These are phyloP conservation scores for Cacoxenus indagator DNA, from an alignment of 2,888 invertebrate species.

Conservation along the genomic window DNA sequence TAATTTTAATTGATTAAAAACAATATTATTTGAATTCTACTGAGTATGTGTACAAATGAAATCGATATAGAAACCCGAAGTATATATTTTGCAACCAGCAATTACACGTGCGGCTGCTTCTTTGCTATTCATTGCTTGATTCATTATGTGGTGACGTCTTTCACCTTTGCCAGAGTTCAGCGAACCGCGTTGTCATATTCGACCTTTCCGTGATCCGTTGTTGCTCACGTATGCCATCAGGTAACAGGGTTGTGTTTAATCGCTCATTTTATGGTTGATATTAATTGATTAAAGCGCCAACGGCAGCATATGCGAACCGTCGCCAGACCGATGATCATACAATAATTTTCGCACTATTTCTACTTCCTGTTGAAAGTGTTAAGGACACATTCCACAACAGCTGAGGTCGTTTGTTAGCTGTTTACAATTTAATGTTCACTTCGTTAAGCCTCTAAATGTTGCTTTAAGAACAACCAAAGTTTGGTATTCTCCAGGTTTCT, in stretches of 20 bases:
- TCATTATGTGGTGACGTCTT: not conserved
- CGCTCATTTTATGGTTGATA: conserved; percentile 4
- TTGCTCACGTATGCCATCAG: conserved; percentile 18
- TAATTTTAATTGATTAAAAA: conserved; percentile 53
- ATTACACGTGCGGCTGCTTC: too few relatives aligned
- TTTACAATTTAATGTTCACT: not conserved
- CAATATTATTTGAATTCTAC: conserved; percentile 49
- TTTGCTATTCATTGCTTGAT: not conserved
- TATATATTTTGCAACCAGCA: too few relatives aligned
- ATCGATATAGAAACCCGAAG: too few relatives aligned
- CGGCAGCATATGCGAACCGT: not conserved
- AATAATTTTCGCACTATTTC: not conserved
- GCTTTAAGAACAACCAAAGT: not conserved
- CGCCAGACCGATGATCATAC: not conserved
- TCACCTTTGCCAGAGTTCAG: conserved; percentile 14
- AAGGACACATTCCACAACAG: conserved; percentile 37
- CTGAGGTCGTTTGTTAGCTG: not conserved
- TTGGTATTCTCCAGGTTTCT: not conserved
- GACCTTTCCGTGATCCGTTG: conserved; percentile 16
- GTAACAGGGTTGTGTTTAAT: conserved; percentile 19
- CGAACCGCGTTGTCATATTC: not conserved
- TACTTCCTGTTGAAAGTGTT: conserved; percentile 24
- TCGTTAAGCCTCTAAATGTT: not conserved
- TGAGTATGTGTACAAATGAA: conserved; percentile 48
- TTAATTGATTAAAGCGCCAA: conserved; percentile 9